Evolutionary conservation across 2,888 invertebrate genomes (phyloP), one percentile per base, ranked within the genome.

Genomic region (Metalampra italica): DNA sequence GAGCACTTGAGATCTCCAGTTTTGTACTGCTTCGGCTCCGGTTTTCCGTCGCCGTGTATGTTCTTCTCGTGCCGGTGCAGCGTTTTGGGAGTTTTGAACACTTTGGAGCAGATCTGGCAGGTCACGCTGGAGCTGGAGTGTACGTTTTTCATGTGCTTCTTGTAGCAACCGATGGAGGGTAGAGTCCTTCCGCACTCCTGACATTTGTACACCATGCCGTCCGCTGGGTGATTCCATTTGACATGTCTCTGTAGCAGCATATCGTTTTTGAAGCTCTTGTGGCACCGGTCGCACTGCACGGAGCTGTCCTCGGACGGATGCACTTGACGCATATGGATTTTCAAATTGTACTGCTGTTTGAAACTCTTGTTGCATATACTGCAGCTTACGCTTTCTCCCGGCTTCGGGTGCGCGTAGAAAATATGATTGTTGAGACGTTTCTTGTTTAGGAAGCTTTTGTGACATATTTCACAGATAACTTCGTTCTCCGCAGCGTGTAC

Each of bases 401-500:
- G 66, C 11, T 67, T 55, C 0, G 71, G 67, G 15, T 76, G 76
- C 0, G 71, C 60, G 42, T 63, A 71, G 46, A 66, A 74, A 0
- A 68, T 59, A 47, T 76, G 76, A 30, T 73, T 70, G 30, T 60
- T 60, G 0, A 76, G 49, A 14, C 68, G 65, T 46, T 68, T 70
- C 41, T 68, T 64, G 38, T 64, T 72, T 8, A 54, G 12, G 46
- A 74, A 76, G 0, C 53, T 53, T 51, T 74, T 74, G 0, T 56
- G 48, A 15, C 76, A 76, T 0, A 56, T 54, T 3, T 58, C 47
- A 29, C 76, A 76, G 2, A 44, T 43, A 0, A 67, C 59, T 36
- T 62, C 58, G 0, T 52, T 54, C 0, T 57, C 54, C 0, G 60
- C 57, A 0, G 55, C 59, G 22, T 72, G 73, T 0, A 71, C 68